Conservation (phyloP, 2,888 invertebrate species). For the Callosobruchus maculatus region DNA sequence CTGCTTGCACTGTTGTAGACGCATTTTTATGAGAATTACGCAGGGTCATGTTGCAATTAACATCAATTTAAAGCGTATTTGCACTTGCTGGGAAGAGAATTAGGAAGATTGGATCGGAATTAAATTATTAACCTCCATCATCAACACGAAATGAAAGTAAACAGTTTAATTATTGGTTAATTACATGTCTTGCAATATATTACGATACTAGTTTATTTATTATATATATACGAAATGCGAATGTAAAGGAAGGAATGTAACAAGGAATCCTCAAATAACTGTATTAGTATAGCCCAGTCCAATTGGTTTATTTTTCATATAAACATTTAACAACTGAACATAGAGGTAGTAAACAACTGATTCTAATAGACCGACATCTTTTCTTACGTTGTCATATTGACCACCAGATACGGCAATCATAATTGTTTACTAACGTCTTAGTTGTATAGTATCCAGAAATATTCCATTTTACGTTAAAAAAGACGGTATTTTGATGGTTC, state of each 20-base stretch:
- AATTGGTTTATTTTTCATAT: no score
- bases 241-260: neutral
- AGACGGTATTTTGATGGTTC: no score
- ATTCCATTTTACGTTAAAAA: no score
- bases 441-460: no score
- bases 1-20: neutral
- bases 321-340: no score
- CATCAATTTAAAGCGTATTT: neutral
- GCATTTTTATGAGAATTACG: neutral
- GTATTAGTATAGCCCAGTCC: no score
- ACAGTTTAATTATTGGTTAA: neutral
- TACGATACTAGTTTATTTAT: neutral
- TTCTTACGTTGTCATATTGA: no score
- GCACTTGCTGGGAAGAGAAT: neutral
- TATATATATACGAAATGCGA: neutral
- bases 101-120: neutral
- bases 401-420: no score
- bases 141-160: neutral
- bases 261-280: no score
- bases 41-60: neutral
- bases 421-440: no score
- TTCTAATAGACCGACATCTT: no score
- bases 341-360: no score
- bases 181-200: neutral
- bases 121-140: neutral